Conservation (phyloP, 2,797 vertebrate species). For the Rousettus madagascariensis region DNA sequence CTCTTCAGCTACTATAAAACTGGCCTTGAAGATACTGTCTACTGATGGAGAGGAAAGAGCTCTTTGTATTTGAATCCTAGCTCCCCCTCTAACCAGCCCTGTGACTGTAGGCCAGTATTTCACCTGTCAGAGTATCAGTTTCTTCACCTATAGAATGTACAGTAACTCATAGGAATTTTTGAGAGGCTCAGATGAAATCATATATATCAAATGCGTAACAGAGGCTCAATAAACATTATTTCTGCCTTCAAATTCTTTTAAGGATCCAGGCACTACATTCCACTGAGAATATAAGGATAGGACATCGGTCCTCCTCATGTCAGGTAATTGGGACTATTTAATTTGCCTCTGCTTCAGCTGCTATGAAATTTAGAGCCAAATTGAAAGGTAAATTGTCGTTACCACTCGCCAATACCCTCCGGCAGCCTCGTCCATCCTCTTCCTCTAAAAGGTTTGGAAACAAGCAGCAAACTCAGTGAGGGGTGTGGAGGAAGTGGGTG, state of each 20-base stretch:
- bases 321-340: neutral
- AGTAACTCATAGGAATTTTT: neutral
- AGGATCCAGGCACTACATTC: too few relatives aligned
- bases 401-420: neutral
- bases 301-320: neutral
- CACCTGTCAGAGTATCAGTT: neutral
- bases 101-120: neutral
- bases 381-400: neutral
- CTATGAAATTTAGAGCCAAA: neutral
- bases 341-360: neutral
- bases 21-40: neutral
- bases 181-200: neutral
- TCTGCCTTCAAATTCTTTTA: neutral
- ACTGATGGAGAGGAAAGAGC: neutral
- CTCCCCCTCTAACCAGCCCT: neutral
- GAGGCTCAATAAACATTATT: neutral
- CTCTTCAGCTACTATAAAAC: slow-evolving; percentile 22
- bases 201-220: neutral
- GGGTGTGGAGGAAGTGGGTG: neutral
- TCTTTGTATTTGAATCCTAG: neutral
- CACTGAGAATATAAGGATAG: neutral
- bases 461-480: neutral
- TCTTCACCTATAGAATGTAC: neutral
- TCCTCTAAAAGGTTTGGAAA: neutral
- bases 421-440: neutral